phyloP scores from a whole-genome alignment of 2,888 invertebrate genomes.

The Anarsia innoxiella region DNA sequence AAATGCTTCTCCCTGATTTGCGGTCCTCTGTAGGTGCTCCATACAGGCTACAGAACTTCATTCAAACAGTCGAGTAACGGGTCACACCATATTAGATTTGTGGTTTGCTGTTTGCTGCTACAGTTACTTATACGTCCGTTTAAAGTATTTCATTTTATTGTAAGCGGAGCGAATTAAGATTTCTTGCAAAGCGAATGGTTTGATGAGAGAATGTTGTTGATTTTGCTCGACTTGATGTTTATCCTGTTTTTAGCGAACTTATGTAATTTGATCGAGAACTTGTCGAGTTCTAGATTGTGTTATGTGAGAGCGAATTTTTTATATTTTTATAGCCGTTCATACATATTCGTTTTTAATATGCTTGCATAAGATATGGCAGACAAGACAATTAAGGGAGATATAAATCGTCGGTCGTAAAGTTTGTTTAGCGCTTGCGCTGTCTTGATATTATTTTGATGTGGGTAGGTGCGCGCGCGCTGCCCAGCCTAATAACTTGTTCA shows the following conservation, averaged over 20 bases:
- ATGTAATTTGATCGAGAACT: conserved; percentile 3
- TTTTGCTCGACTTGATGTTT: background rate
- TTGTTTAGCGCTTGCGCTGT: conserved; percentile 25
- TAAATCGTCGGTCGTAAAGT: conserved; percentile 24
- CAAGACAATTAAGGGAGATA: conserved; percentile 2
- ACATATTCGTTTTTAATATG: conserved; percentile 5
- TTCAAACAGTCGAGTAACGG: no score
- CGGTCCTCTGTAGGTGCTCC: no score
- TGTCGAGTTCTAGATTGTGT: background rate
- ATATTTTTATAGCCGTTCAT: background rate
- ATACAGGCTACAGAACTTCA: no score
- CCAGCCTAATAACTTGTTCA: conserved; percentile 37
- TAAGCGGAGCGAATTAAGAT: background rate
- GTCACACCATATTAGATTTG: background rate
- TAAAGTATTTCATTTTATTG: background rate
- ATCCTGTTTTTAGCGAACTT: conserved; percentile 3
- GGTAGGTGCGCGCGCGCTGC: conserved; percentile 30
- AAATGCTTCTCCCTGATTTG: no score
- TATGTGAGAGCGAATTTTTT: conserved; percentile 5
- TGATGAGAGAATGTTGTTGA: background rate
- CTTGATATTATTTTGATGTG: conserved; percentile 40
- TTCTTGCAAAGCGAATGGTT: background rate
- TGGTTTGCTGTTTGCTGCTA: background rate
- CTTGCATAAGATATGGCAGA: conserved; percentile 17
- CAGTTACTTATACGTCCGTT: background rate